These are phyloP conservation scores for Copidosoma aretas DNA, from an alignment of 2,888 invertebrate species.

Conservation along the genomic window DNA sequence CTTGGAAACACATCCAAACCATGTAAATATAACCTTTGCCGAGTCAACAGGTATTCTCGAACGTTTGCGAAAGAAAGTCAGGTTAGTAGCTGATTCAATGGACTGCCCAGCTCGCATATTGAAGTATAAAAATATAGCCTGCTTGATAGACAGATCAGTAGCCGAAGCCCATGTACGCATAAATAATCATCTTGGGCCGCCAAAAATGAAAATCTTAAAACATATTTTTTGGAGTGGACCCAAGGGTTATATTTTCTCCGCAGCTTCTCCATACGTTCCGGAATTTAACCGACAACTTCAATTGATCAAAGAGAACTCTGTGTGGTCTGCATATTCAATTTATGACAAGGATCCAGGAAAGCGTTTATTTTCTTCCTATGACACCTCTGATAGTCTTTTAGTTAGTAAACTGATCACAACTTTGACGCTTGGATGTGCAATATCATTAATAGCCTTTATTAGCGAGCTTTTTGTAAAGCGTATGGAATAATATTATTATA, in stretches of 20 bases:
- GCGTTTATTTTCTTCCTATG: background rate
- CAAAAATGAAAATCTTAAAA: slow-evolving; percentile 2
- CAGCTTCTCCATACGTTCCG: slow-evolving; percentile 9
- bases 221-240: slow-evolving; percentile 8
- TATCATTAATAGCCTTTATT: slow-evolving; percentile 11
- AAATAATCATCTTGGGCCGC: background rate
- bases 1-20: background rate
- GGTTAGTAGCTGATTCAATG: background rate
- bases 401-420: slow-evolving; percentile 4
- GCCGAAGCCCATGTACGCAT: background rate
- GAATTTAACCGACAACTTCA: background rate
- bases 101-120: slow-evolving; percentile 4
- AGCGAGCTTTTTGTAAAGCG: background rate
- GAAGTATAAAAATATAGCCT: background rate
- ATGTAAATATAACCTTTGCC: slow-evolving; percentile 4
- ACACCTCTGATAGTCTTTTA: background rate
- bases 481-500: background rate
- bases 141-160: slow-evolving; percentile 7
- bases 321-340: background rate
- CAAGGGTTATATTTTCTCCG: slow-evolving; percentile 7
- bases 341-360: background rate
- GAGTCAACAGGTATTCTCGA: background rate
- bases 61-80: slow-evolving; percentile 20
- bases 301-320: background rate
- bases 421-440: background rate